Percentiles rank a stretch among this genome's conserved stretches.
Evolutionary conservation across 2,797 vertebrate species (phyloP).

Genomic region (Orestias chungarensis): DNA sequence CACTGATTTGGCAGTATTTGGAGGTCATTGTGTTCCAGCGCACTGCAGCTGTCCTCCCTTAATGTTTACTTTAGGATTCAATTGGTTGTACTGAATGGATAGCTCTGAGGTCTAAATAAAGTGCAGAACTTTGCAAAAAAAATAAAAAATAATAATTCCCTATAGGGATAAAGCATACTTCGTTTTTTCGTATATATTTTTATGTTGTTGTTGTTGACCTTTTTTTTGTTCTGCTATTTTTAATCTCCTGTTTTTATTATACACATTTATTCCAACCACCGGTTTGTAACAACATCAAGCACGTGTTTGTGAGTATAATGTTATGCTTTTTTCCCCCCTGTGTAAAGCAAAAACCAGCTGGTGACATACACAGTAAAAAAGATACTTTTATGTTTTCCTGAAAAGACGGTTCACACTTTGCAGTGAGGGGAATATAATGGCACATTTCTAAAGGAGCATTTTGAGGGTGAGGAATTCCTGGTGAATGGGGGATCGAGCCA

Average conservation of each 20-base stretch:
- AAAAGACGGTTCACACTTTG: conserved; percentile 4
- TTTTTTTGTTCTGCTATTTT: conserved; percentile 12
- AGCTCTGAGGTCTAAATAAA: conserved; percentile 22
- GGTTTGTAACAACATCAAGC: neutral
- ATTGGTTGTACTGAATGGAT: conserved; percentile 61
- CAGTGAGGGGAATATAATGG: conserved; percentile 20
- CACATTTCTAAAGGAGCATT: conserved; percentile 16
- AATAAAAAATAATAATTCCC: too few species aligned
- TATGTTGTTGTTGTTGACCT: conserved; percentile 13
- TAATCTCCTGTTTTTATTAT: conserved; percentile 12
- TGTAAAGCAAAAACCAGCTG: neutral
- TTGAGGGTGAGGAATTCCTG: conserved; percentile 56
- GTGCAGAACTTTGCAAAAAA: conserved; percentile 34
- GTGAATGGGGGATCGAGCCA: conserved; percentile 62
- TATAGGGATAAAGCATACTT: neutral
- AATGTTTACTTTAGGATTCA: conserved; percentile 71
- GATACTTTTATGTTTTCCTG: neutral
- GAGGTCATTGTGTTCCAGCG: conserved; percentile 72
- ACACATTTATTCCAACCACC: conserved; percentile 27
- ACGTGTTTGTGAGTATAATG: conserved; percentile 13
- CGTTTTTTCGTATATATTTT: conserved; percentile 7
- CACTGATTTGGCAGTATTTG: conserved; percentile 71
- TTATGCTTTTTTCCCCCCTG: neutral
- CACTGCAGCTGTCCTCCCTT: conserved; percentile 73
- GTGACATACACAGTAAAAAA: neutral